Evolutionary conservation across 2,113 vertebrate species (phyloP).

Genomic region (Gymnocephalus cernua): DNA sequence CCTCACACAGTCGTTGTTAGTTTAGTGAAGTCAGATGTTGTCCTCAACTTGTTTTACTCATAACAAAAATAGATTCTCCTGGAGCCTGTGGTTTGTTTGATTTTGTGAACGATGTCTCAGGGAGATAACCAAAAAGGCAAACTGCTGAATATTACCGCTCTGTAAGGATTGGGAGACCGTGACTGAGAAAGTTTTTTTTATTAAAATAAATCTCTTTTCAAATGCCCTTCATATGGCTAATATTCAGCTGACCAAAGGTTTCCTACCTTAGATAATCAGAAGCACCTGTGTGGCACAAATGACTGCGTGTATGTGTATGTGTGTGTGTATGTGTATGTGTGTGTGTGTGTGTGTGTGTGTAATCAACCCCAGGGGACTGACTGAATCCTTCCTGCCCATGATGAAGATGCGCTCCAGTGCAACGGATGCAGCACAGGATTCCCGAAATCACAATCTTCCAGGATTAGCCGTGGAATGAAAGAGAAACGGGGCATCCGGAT

Average conservation of each 20-base stretch:
- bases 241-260: conserved; percentile 74
- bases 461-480: conserved; percentile 78
- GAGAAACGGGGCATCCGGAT: conserved; percentile 75
- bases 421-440: conserved; percentile 67
- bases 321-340: conserved; percentile 64
- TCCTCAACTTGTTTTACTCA: conserved; percentile 46
- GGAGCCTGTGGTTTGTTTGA: conserved; percentile 71
- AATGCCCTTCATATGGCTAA: conserved; percentile 71
- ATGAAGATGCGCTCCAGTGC: conserved; percentile 82
- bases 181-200: conserved; percentile 2
- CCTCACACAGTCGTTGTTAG: conserved; percentile 43
- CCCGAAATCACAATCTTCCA: conserved; percentile 76
- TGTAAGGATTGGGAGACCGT: conserved; percentile 39
- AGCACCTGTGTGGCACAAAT: conserved; percentile 79
- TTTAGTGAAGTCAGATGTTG: conserved; percentile 56
- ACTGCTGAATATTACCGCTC: conserved; percentile 59
- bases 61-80: conserved; percentile 61
- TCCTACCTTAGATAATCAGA: conserved; percentile 82
- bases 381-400: conserved; percentile 84
- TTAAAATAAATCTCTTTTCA: conserved; percentile 37
- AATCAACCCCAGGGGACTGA: conserved; percentile 84
- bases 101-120: conserved; percentile 56
- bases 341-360: conserved; percentile 46
- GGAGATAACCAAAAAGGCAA: conserved; percentile 58
- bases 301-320: conserved; percentile 47